Evolutionary conservation across 2,888 invertebrate species (phyloP), one percentile per base, ranked within the genome.

Genomic region (Rotaria magnacalcarata): DNA sequence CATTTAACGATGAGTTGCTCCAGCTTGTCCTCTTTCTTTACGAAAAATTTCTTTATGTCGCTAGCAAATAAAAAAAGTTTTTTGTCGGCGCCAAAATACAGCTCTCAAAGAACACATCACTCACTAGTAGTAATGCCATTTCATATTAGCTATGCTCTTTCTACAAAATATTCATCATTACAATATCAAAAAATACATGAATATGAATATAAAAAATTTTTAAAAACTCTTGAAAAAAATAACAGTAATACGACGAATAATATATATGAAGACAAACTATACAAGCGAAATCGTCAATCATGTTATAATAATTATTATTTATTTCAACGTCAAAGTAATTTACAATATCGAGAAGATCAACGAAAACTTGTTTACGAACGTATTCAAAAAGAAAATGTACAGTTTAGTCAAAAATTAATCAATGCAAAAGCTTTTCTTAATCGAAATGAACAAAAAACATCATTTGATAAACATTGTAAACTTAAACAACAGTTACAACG

Each of bases 141-240:
- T 60, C 58, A 60, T 60, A 10, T n/a, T 24, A 7, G n/a, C 16
- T n/a, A n/a, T 56, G 5, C 21, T 11, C 54, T 21, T 21, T 0
- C 54, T 21, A 54, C 19, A 54, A 54, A 19, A 21, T 54, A 54
- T 54, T 54, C 91, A 90, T 47, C 21, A 85, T 27, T 27, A n/a
- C 34, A 87, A 87, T 84, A 88, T 88, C 89, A 88, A 89, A 89
- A 54, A 86, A 21, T 27, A 21, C 85, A 86, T 60, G 27, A n/a
- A n/a, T 11, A 41, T 34, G 50, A 85, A n/a, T 84, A 50, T 84
- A 34, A 27, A 50, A 11, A 85, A 8, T 67, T 11, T 43, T 24
- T 34, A 54, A 41, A 52, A 54, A 54, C 19, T 54, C 54, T 54
- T 54, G 21, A 54, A 21, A 19, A 3, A 21, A 54, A 54, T 54